A percentile compares a stretch with the other conserved stretches of the same genome.
These are phyloP conservation scores for Lepidonotus clava DNA, from an alignment of 2,888 invertebrate species.

Conservation along the genomic window DNA sequence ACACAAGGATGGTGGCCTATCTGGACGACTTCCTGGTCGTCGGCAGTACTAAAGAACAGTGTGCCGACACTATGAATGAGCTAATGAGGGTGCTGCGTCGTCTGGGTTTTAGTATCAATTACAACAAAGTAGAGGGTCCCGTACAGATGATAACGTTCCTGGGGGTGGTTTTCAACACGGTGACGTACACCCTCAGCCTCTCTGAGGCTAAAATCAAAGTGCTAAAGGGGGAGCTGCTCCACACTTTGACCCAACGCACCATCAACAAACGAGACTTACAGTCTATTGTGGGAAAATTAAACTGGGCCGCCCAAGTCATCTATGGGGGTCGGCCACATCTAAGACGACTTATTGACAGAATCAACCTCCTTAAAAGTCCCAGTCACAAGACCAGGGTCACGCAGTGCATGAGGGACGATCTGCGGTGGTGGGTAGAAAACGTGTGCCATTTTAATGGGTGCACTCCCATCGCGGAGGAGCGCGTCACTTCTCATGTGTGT, in stretches of 20 bases:
- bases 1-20: not conserved
- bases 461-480: not conserved
- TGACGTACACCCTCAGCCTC: not conserved
- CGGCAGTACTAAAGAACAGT: not conserved
- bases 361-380: not conserved
- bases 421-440: constrained; percentile 12
- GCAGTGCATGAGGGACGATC: not conserved
- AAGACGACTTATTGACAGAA: constrained; percentile 28
- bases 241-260: not conserved
- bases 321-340: constrained; percentile 36
- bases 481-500: not conserved
- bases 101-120: constrained; percentile 54
- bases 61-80: not conserved
- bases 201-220: not conserved
- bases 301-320: constrained; percentile 51
- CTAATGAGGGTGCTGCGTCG: not conserved
- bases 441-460: constrained; percentile 11
- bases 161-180: constrained; percentile 20
- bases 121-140: constrained; percentile 34
- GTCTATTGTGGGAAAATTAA: constrained; percentile 40
- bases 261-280: constrained; percentile 20
- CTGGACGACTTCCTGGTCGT: constrained; percentile 55
- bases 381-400: not conserved
- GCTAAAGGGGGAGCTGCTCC: not conserved
- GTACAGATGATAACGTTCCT: constrained; percentile 38